phyloP scores from a whole-genome alignment of 2,113 vertebrate genomes.

The Ochotona curzoniae region DNA sequence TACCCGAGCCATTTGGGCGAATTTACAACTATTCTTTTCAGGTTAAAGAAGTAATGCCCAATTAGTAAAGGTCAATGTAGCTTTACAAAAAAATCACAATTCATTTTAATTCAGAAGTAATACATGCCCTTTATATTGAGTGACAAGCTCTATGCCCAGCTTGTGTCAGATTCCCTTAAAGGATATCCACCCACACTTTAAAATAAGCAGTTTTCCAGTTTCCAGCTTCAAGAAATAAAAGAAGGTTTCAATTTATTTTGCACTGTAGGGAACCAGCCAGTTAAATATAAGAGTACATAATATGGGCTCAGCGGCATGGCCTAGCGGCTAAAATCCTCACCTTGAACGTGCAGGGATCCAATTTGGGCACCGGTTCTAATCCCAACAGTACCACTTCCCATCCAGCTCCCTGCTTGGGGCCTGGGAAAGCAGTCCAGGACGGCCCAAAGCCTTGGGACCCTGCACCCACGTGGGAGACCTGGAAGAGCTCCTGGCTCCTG shows the following conservation, averaged over 20 bases:
- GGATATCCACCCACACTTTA: not conserved
- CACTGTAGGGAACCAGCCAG: slow-evolving; percentile 10
- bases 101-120: slow-evolving; percentile 25
- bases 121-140: not conserved
- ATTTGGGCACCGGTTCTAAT: too few species aligned
- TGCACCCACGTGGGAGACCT: too few species aligned
- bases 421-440: too few species aligned
- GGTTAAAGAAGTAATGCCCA: not conserved
- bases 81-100: slow-evolving; percentile 42
- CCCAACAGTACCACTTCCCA: too few species aligned
- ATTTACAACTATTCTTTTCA: slow-evolving; percentile 5
- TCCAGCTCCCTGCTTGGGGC: too few species aligned
- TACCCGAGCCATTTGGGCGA: not conserved
- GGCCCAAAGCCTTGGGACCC: too few species aligned
- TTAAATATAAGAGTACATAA: not conserved
- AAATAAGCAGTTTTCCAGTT: slow-evolving; percentile 32
- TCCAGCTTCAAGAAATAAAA: slow-evolving; percentile 34
- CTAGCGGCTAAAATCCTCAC: too few species aligned
- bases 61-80: slow-evolving; percentile 9
- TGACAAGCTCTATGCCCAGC: slow-evolving; percentile 24
- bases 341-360: too few species aligned
- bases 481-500: too few species aligned
- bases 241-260: slow-evolving; percentile 11
- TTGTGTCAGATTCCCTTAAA: slow-evolving; percentile 40
- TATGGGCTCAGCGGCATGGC: too few species aligned